Conservation (phyloP, 2,797 vertebrate genomes). For the Eutrigla gurnardus region DNA sequence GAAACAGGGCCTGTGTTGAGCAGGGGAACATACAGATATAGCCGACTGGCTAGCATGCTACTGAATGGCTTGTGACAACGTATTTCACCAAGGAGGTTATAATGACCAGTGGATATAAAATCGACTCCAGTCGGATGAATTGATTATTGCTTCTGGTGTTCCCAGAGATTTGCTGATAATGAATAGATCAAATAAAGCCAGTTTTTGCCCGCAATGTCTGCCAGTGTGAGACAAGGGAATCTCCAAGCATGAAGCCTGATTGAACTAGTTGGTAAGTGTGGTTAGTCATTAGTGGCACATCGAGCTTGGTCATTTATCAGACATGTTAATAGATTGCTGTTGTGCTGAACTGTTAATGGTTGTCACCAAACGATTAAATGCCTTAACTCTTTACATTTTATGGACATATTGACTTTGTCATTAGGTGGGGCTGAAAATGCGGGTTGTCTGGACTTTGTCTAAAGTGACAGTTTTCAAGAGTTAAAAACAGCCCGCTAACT, state of each 20-base stretch:
- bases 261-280: neutral
- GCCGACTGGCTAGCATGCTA: neutral
- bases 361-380: neutral
- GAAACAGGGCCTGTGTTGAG: neutral
- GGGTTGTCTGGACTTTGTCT: slow-evolving; percentile 13
- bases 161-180: neutral
- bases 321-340: neutral
- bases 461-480: slow-evolving; percentile 12
- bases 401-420: neutral
- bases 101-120: neutral
- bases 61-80: slow-evolving; percentile 5
- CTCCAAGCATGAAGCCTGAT: neutral
- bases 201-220: neutral
- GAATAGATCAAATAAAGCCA: neutral
- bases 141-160: neutral
- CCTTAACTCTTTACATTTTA: slow-evolving; percentile 5
- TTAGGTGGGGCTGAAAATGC: neutral
- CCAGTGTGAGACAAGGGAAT: neutral
- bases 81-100: neutral
- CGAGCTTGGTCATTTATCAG: neutral
- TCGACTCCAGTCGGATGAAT: neutral
- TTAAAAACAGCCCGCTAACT: slow-evolving; percentile 12
- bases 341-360: neutral
- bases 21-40: neutral
- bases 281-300: neutral